Base-by-base conservation (phyloP, 2,888 invertebrate species). In the Caenorhabditis macrosperma region DNA sequence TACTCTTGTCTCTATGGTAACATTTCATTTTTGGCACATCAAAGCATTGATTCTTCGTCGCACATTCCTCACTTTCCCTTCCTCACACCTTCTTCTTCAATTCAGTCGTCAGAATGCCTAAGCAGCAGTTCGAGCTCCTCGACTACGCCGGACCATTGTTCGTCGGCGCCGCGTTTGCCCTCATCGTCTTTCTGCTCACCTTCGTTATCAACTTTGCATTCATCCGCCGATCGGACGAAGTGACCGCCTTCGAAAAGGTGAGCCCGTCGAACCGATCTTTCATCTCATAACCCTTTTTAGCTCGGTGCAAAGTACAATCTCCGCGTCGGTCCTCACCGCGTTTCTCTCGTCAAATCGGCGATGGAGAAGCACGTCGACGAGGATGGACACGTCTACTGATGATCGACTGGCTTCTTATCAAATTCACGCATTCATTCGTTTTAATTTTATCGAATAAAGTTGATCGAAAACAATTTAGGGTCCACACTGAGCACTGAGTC, bases 231-330 rank as follows among this genome's bases (percentile, higher is more conserved):
- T 44, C 72, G 4, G 84, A 84, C 68, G 82, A 84, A 20, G 74
- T 84, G 38, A 84, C 84, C 22, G 79, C 82, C 9, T 84, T 84
- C 41, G 84, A 84, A 59, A 78, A 81, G 78, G 84, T 84, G 30
- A 46, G 28, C 15, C 26, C 38, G n/a, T n/a, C n/a, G n/a, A n/a
- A n/a, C n/a, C n/a, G n/a, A n/a, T n/a, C n/a, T n/a, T n/a, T n/a
- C n/a, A n/a, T n/a, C n/a, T n/a, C n/a, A n/a, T n/a, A n/a, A n/a
- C n/a, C n/a, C n/a, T 26, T 77, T 78, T 48, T 71, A 84, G 84
- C 63, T 82, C 44, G 84, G 82, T 10, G 82, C 84, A 0, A 79
- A 78, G 38, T 68, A 81, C 66, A 84, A 84, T 17, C 44, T 84
- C 3, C 78, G 82, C 3, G 76, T 80, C 15, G 84, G 84, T 2